These are phyloP conservation scores for Manis pentadactyla DNA, from an alignment of 2,797 vertebrate species.

Conservation along the genomic window DNA sequence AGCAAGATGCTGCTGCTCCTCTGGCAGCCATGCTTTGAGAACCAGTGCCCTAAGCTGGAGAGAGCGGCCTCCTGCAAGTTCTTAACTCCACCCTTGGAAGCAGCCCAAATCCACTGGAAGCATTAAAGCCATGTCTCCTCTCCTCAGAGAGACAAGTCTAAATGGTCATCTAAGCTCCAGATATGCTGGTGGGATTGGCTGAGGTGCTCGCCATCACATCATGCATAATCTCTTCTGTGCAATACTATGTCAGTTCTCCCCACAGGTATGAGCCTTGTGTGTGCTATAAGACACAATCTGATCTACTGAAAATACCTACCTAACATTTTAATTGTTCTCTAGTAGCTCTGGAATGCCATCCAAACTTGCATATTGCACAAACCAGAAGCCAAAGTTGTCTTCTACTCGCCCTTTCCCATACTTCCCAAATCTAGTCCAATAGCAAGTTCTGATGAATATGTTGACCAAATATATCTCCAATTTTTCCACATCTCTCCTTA, in stretches of 20 bases:
- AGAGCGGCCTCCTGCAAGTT: not conserved
- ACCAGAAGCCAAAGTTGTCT: not conserved
- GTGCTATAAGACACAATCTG: not conserved
- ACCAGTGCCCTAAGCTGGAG: not conserved
- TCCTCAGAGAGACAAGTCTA: not conserved
- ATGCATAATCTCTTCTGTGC: not conserved
- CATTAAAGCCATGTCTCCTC: not conserved
- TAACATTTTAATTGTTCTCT: not conserved
- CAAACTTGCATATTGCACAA: not conserved
- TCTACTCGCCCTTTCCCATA: not conserved
- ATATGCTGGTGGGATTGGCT: not conserved
- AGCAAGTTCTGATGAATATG: not conserved
- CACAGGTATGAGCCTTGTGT: not conserved
- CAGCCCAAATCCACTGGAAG: not conserved
- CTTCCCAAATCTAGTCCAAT: not conserved
- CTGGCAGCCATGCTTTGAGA: not conserved
- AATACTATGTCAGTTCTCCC: not conserved
- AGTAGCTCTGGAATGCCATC: not conserved
- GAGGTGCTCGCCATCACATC: not conserved
- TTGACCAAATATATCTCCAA: not conserved
- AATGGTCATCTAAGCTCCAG: not conserved
- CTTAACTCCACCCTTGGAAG: not conserved
- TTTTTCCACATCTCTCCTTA: not conserved
- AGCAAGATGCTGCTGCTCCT: not conserved
- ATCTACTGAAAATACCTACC: not conserved